These are phyloP conservation scores for Tyto alba DNA, from an alignment of 2,113 vertebrate genomes.

Conservation along the genomic window DNA sequence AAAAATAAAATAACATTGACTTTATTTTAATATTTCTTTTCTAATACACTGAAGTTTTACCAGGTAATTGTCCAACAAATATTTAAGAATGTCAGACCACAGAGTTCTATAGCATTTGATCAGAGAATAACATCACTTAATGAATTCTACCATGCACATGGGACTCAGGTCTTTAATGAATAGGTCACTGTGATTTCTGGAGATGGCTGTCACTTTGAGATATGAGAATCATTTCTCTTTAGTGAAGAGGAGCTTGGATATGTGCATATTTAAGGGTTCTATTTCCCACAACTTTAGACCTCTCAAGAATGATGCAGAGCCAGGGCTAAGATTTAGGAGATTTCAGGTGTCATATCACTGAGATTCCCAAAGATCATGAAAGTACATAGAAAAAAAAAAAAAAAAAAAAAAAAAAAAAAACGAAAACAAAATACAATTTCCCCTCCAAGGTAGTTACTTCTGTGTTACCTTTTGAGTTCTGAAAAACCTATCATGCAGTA, in stretches of 20 bases:
- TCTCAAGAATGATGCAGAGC: not conserved
- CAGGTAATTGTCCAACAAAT: conserved; percentile 24
- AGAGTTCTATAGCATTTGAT: conserved; percentile 12
- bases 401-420: not conserved
- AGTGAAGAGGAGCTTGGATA: conserved; percentile 32
- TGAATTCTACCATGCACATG: conserved; percentile 46
- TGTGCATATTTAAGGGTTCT: conserved; percentile 45
- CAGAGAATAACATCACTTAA: conserved; percentile 46
- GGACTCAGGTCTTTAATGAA: conserved; percentile 34
- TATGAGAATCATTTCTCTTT: conserved; percentile 57
- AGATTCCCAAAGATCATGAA: not conserved
- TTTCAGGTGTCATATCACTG: not conserved
- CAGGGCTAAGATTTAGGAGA: not conserved
- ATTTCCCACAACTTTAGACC: conserved; percentile 16
- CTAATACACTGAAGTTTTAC: not conserved
- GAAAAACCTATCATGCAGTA: not conserved
- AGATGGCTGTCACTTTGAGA: conserved; percentile 60
- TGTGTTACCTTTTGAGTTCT: not conserved
- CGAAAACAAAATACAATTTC: accelerated
- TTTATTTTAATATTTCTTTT: conserved; percentile 53
- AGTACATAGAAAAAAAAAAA: not conserved
- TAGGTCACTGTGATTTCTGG: conserved; percentile 49
- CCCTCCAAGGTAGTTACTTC: not conserved
- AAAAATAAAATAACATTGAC: not conserved
- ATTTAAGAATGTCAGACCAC: conserved; percentile 50